A percentile compares a stretch with the other conserved stretches of the same genome.
Evolutionary conservation across 2,113 vertebrate genomes (phyloP).

Genomic region (Bucco capensis): DNA sequence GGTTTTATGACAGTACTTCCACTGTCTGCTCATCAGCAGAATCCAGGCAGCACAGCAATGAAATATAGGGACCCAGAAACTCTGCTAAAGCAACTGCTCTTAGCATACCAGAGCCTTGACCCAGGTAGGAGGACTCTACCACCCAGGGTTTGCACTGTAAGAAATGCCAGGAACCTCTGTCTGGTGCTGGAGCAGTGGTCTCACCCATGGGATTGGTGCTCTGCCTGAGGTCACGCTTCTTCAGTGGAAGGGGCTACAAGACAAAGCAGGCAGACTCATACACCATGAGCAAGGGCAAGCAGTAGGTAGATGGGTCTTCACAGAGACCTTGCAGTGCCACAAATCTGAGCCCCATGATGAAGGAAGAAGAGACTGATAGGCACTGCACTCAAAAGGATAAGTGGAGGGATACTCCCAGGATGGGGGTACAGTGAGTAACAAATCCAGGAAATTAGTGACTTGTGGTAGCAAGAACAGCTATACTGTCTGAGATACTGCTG

Average conservation of each 20-base stretch:
- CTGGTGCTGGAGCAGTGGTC: background rate
- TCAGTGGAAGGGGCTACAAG: background rate
- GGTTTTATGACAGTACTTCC: background rate
- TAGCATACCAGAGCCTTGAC: background rate
- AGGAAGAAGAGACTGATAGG: background rate
- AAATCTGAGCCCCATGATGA: background rate
- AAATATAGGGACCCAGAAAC: background rate
- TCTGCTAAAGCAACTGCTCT: background rate
- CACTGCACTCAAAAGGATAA: background rate
- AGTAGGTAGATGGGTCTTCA: background rate
- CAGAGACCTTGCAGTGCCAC: background rate
- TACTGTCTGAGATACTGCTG: background rate
- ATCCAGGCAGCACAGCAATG: background rate
- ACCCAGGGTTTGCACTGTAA: background rate
- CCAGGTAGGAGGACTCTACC: background rate
- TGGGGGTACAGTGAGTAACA: background rate
- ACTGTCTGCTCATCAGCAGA: background rate
- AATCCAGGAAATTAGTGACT: background rate
- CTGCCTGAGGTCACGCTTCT: background rate
- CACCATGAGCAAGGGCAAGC: fast-evolving
- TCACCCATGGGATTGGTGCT: fast-evolving
- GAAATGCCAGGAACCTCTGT: background rate
- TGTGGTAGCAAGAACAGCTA: background rate
- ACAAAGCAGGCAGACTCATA: background rate
- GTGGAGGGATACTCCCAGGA: background rate